phyloP scores from a whole-genome alignment of 2,888 invertebrate species.

The Drosophila putrida region DNA sequence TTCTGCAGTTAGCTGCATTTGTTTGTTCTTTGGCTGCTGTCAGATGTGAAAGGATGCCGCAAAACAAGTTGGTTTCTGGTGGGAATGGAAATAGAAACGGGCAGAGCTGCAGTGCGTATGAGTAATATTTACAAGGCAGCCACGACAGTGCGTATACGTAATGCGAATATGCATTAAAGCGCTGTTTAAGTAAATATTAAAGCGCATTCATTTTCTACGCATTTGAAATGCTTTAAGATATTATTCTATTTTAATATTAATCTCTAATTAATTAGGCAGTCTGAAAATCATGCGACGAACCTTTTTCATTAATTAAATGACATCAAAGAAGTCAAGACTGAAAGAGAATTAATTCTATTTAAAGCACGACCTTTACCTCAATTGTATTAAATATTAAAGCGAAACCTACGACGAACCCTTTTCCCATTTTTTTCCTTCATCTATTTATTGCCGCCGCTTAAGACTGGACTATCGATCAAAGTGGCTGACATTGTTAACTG shows the following conservation, averaged over 20 bases:
- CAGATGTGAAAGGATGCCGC: constrained; percentile 53
- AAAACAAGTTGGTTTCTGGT: constrained; percentile 41
- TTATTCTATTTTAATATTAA: too few species aligned
- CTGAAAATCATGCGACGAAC: too few species aligned
- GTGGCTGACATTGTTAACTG: constrained; percentile 33
- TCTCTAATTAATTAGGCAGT: too few species aligned
- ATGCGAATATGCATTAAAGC: constrained; percentile 25
- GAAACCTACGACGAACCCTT: constrained; percentile 4
- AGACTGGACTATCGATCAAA: constrained; percentile 66
- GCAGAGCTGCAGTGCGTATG: constrained; percentile 60
- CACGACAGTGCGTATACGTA: constrained; percentile 51
- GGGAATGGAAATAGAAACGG: constrained; percentile 4
- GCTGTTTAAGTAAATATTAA: background rate
- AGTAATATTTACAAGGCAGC: constrained; percentile 36
- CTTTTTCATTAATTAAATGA: background rate
- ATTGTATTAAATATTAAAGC: constrained; percentile 1
- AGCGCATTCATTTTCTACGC: background rate
- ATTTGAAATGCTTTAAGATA: too few species aligned
- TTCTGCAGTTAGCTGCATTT: background rate
- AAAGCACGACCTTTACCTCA: constrained; percentile 4
- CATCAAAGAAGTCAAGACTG: too few species aligned
- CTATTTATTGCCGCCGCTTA: constrained; percentile 22
- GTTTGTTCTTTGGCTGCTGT: constrained; percentile 11
- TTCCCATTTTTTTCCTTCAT: background rate
- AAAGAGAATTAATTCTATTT: background rate